A percentile compares a stretch with the other conserved stretches of the same genome.
These are phyloP conservation scores for Ceratina calcarata DNA, from an alignment of 1,140 invertebrate genomes.

Conservation along the genomic window DNA sequence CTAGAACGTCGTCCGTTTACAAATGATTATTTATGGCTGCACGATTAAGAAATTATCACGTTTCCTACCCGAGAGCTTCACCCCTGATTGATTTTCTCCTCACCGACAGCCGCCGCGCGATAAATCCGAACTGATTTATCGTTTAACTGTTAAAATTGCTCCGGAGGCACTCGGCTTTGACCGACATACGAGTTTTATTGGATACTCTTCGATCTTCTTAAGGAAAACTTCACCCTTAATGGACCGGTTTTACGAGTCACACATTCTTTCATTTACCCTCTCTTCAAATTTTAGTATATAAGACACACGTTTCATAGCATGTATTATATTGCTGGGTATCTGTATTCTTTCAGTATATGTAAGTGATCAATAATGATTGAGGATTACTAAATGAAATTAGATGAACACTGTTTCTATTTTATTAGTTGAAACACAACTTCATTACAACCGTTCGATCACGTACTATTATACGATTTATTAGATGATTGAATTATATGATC, in stretches of 20 bases:
- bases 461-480: too few relatives aligned
- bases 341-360: too few relatives aligned
- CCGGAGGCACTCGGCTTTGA: conserved; percentile 5
- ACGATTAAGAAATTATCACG: conserved; percentile 41
- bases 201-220: conserved; percentile 10
- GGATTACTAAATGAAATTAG: too few relatives aligned
- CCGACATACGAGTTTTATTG: conserved; percentile 36
- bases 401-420: too few relatives aligned
- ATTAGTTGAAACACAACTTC: too few relatives aligned
- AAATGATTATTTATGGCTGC: conserved; percentile 39
- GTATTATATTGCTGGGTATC: too few relatives aligned
- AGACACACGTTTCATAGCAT: too few relatives aligned
- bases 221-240: conserved; percentile 22
- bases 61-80: conserved; percentile 22
- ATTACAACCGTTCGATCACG: too few relatives aligned
- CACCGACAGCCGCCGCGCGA: conserved; percentile 20
- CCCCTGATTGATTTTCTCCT: conserved; percentile 23
- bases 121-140: conserved; percentile 48
- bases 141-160: conserved; percentile 29
- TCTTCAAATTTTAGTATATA: too few relatives aligned
- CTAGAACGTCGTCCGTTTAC: neutral
- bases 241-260: neutral
- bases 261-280: too few relatives aligned
- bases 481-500: too few relatives aligned
- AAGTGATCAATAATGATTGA: too few relatives aligned